phyloP scores from a whole-genome alignment of 2,797 vertebrate species.

The Amazona ochrocephala region DNA sequence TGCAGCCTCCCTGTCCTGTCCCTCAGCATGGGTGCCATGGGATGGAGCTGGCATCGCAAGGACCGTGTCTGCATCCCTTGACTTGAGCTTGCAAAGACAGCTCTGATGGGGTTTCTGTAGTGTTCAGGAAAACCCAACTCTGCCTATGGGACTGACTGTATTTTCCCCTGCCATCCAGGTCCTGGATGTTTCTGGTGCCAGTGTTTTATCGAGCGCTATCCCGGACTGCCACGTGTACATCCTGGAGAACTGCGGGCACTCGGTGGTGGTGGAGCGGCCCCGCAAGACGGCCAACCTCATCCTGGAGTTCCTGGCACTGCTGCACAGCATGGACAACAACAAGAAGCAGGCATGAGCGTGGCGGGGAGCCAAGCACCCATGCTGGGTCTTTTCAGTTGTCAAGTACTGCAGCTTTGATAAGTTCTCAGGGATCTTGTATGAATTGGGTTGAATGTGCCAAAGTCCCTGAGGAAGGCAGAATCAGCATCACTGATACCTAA shows the following conservation, averaged over 20 bases:
- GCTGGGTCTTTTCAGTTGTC: background rate
- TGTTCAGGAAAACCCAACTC: background rate
- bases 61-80: fast-evolving
- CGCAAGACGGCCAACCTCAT: constrained; percentile 89
- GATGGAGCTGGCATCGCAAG: background rate
- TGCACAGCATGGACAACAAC: constrained; percentile 77
- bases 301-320: constrained; percentile 81
- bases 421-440: constrained; percentile 80
- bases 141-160: background rate
- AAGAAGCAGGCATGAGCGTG: constrained; percentile 84
- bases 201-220: constrained; percentile 78
- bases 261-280: constrained; percentile 89
- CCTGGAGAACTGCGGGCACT: constrained; percentile 92
- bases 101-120: fast-evolving
- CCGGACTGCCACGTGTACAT: constrained; percentile 84
- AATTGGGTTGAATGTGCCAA: constrained; percentile 55
- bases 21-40: background rate
- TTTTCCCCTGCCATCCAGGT: constrained; percentile 75
- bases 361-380: background rate
- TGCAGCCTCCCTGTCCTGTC: background rate
- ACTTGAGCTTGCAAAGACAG: background rate
- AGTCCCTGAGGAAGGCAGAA: constrained; percentile 75
- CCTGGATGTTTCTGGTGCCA: constrained; percentile 88
- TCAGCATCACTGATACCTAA: constrained; percentile 40
- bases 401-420: constrained; percentile 51